Evolutionary conservation across 1,140 invertebrate genomes (phyloP).

Genomic region (Philopotamus ludificatus): DNA sequence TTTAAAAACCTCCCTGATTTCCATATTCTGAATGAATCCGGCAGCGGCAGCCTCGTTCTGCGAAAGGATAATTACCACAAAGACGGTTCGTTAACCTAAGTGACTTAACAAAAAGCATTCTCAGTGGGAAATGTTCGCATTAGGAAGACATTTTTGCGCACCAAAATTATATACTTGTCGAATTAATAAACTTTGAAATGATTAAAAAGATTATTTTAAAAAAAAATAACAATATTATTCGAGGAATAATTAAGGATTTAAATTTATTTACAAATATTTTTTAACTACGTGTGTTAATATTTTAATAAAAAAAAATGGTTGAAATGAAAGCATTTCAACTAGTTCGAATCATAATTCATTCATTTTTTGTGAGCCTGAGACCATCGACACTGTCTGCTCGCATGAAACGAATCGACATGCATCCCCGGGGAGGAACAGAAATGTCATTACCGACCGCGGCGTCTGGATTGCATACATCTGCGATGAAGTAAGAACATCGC

Average conservation of each 20-base stretch:
- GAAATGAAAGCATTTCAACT: no score
- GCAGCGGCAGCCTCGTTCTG: not conserved
- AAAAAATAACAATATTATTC: no score
- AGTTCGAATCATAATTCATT: no score
- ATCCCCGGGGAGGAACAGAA: conserved; percentile 2
- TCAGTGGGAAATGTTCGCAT: conserved; percentile 21
- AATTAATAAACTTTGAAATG: no score
- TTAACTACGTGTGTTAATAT: no score
- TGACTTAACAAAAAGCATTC: conserved; percentile 31
- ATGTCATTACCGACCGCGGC: not conserved
- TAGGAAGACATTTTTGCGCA: conserved; percentile 20
- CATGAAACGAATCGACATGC: conserved; percentile 1
- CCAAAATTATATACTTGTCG: conserved; percentile 25
- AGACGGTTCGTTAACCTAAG: conserved; percentile 31
- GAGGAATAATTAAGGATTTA: no score
- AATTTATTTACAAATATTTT: no score
- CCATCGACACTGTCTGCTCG: not conserved
- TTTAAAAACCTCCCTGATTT: not conserved
- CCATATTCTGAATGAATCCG: not conserved
- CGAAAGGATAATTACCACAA: conserved; percentile 25
- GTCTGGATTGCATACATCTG: conserved; percentile 6
- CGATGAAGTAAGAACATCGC: no score
- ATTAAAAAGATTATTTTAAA: no score
- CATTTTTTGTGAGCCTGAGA: not conserved
- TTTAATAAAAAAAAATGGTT: no score